These are phyloP conservation scores for Opisthocomus hoazin DNA, from an alignment of 2,113 vertebrate genomes.

Conservation along the genomic window DNA sequence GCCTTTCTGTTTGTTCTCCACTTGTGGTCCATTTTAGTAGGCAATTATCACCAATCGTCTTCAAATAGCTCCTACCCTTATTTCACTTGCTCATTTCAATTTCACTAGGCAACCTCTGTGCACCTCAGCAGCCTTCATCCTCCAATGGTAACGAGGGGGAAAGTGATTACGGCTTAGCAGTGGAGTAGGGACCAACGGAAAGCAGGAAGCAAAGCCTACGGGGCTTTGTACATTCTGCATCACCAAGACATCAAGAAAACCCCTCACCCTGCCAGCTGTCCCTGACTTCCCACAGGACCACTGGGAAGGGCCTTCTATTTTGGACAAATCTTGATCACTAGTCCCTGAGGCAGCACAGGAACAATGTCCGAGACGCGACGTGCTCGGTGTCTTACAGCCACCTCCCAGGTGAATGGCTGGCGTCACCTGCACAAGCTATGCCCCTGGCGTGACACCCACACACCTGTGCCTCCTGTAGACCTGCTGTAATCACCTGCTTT, in stretches of 20 bases:
- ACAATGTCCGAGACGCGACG: neutral
- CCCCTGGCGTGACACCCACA: neutral
- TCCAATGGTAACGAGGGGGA: rapidly evolving
- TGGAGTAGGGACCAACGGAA: neutral
- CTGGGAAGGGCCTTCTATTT: neutral
- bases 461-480: neutral
- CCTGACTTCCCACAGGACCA: neutral
- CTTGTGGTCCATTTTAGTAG: neutral
- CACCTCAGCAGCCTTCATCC: neutral
- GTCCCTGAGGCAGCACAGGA: neutral
- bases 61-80: neutral
- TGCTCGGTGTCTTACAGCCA: neutral
- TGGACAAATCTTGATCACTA: neutral
- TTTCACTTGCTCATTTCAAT: neutral
- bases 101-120: neutral
- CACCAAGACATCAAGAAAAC: neutral
- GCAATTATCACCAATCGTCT: rapidly evolving
- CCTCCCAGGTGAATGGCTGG: neutral
- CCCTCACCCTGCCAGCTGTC: neutral
- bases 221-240: neutral
- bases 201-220: neutral
- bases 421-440: neutral
- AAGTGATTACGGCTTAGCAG: neutral
- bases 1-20: neutral
- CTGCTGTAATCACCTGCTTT: neutral